phyloP scores from a whole-genome alignment of 2,888 invertebrate species.

The Apotomis betuletana region DNA sequence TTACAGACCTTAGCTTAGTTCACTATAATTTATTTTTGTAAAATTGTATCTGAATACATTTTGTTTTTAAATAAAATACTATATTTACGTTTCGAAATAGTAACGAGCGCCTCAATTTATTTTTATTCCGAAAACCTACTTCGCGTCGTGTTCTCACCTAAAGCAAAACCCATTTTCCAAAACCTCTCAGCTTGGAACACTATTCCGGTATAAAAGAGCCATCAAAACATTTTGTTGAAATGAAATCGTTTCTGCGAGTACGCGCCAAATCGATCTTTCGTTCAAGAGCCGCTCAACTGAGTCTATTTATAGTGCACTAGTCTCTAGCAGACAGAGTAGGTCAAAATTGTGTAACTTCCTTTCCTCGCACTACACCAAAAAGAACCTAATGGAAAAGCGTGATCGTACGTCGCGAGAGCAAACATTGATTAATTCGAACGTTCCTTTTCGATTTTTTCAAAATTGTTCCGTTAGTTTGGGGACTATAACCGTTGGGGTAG shows the following conservation, averaged over 20 bases:
- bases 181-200: slow-evolving; percentile 30
- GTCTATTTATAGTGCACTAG: slow-evolving; percentile 42
- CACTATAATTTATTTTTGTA: too few relatives aligned
- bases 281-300: slow-evolving; percentile 34
- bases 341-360: slow-evolving; percentile 54
- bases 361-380: slow-evolving; percentile 51
- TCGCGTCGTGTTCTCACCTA: slow-evolving; percentile 11
- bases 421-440: slow-evolving; percentile 54
- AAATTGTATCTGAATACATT: too few relatives aligned
- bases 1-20: too few relatives aligned
- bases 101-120: neutral
- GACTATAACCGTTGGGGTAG: neutral
- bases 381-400: slow-evolving; percentile 62
- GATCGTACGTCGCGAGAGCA: slow-evolving; percentile 53
- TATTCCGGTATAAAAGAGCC: slow-evolving; percentile 39
- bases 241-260: slow-evolving; percentile 38
- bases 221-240: slow-evolving; percentile 43
- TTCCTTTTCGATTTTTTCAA: slow-evolving; percentile 40
- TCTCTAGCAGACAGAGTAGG: slow-evolving; percentile 45
- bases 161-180: slow-evolving; percentile 31
- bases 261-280: slow-evolving; percentile 41
- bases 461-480: slow-evolving; percentile 19
- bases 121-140: slow-evolving; percentile 4
- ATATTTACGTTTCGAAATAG: neutral
- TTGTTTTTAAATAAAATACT: too few relatives aligned